Percentiles rank a stretch among this genome's conserved stretches.
phyloP scores from a whole-genome alignment of 2,888 invertebrate genomes.

The Agrotis exclamationis region DNA sequence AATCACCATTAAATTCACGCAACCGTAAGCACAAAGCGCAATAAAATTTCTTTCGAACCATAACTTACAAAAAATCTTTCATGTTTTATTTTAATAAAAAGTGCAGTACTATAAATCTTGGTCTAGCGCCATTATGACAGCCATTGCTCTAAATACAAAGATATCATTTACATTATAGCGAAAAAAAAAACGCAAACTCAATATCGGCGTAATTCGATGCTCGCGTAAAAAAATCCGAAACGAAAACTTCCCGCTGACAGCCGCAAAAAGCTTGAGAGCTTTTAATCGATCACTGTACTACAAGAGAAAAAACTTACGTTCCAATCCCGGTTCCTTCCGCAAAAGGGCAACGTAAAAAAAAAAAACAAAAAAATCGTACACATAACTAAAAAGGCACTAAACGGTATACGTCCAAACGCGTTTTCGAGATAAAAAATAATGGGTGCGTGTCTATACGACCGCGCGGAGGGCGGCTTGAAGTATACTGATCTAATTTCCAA shows the following conservation, averaged over 20 bases:
- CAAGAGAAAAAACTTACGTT: slow-evolving; percentile 79
- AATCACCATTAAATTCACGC: slow-evolving; percentile 46
- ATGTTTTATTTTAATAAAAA: slow-evolving; percentile 35
- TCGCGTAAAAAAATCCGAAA: slow-evolving; percentile 65
- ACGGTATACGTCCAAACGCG: slow-evolving; percentile 71
- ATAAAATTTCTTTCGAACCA: slow-evolving; percentile 44
- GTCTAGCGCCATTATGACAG: slow-evolving; percentile 40
- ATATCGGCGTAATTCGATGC: slow-evolving; percentile 71
- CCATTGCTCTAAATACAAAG: slow-evolving; percentile 49
- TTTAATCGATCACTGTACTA: slow-evolving; percentile 73
- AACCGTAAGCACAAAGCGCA: slow-evolving; percentile 54
- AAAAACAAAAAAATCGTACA: slow-evolving; percentile 73
- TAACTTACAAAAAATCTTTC: slow-evolving; percentile 34
- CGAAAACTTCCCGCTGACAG: slow-evolving; percentile 71
- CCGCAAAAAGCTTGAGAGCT: slow-evolving; percentile 77
- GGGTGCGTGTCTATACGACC: slow-evolving; percentile 64
- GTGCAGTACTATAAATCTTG: slow-evolving; percentile 49
- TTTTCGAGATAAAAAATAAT: slow-evolving; percentile 63
- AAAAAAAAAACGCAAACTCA: slow-evolving; percentile 58
- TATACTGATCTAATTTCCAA: slow-evolving; percentile 89
- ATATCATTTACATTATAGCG: slow-evolving; percentile 57
- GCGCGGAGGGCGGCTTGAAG: slow-evolving; percentile 76
- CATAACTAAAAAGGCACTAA: slow-evolving; percentile 73
- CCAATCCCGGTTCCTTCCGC: slow-evolving; percentile 68
- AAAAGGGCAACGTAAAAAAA: slow-evolving; percentile 69